Evolutionary conservation across 2,113 vertebrate species (phyloP).

Genomic region (Caracal caracal): DNA sequence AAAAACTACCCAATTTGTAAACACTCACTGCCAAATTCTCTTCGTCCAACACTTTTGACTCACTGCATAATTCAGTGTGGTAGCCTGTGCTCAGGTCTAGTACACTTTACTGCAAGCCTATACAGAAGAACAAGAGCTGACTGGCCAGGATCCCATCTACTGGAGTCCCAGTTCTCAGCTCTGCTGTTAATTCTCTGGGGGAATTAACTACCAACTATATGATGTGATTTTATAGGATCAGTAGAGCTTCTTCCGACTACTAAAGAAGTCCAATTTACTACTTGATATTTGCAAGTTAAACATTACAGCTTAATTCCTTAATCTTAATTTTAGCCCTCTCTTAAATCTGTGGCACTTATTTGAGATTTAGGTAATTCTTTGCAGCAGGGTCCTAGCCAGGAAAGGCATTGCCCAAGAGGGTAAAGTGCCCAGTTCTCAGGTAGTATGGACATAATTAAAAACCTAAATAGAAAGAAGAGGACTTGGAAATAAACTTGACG

Average conservation of each 20-base stretch:
- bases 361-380: neutral
- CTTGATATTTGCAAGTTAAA: neutral
- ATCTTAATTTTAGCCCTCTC: neutral
- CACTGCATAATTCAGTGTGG: neutral
- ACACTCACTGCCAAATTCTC: neutral
- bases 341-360: neutral
- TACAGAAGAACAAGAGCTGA: neutral
- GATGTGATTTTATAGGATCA: neutral
- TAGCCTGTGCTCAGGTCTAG: neutral
- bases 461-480: neutral
- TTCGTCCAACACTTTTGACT: neutral
- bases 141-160: neutral
- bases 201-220: neutral
- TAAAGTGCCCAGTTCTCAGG: neutral
- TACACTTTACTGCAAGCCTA: neutral
- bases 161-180: neutral
- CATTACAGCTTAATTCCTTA: neutral
- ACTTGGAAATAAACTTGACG: neutral
- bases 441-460: neutral
- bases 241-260: neutral
- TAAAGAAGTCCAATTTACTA: neutral
- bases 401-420: neutral
- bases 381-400: neutral
- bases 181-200: neutral
- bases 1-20: neutral